Conservation (phyloP, 2,888 invertebrate species). For the Megalurothrips usitatus region DNA sequence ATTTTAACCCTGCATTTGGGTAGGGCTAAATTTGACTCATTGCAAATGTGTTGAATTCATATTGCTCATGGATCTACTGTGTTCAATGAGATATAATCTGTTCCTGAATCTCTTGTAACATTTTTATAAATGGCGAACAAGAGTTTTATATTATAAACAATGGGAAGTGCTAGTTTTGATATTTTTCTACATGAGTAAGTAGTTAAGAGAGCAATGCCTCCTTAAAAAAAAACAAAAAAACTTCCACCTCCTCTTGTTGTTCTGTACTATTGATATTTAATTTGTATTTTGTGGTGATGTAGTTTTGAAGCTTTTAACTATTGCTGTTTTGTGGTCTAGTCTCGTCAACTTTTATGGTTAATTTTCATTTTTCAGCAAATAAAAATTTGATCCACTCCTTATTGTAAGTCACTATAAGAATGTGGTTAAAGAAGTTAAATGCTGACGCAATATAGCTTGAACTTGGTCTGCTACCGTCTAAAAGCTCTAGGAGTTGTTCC, state of each 20-base stretch:
- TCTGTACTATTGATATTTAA: conserved; percentile 25
- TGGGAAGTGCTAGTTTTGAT: conserved; percentile 21
- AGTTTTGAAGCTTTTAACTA: conserved; percentile 20
- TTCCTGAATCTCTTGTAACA: conserved; percentile 14
- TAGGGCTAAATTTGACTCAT: not conserved
- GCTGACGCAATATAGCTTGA: not conserved
- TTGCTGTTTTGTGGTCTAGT: conserved; percentile 24
- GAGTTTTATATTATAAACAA: conserved; percentile 15
- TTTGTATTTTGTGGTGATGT: not conserved
- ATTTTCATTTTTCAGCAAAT: not conserved
- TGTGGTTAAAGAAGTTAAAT: not conserved
- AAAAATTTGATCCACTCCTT: not conserved
- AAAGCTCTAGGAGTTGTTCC: not conserved
- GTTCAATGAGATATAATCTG: not conserved
- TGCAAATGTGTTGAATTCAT: not conserved
- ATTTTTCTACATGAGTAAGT: conserved; percentile 5
- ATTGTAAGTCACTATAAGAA: conserved; percentile 4
- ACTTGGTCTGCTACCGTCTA: not conserved
- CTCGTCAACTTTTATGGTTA: not conserved
- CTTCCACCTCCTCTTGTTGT: conserved; percentile 16
- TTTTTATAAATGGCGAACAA: not conserved
- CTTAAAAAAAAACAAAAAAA: not conserved
- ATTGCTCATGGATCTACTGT: not conserved
- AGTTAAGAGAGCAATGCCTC: conserved; percentile 7
- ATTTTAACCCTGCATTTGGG: not conserved